Evolutionary conservation across 2,113 vertebrate species (phyloP).

Genomic region (Rhinichthys klamathensis): DNA sequence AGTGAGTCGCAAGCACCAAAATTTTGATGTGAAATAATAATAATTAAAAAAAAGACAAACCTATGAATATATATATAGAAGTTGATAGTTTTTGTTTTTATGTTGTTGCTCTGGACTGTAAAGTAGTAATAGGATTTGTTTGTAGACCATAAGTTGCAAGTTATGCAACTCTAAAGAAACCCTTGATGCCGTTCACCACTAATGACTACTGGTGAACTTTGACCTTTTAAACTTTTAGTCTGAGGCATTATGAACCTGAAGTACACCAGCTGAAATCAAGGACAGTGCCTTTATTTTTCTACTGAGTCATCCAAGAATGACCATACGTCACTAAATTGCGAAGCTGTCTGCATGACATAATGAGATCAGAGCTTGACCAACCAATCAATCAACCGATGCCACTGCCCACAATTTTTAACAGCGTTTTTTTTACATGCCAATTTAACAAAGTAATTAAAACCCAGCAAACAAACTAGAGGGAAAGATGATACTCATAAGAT

Average conservation of each 20-base stretch:
- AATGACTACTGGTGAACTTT: constrained; percentile 50
- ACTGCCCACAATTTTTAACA: background rate
- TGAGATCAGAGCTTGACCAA: constrained; percentile 32
- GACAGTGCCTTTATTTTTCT: constrained; percentile 83
- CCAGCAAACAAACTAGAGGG: background rate
- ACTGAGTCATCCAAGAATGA: constrained; percentile 62
- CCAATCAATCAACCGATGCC: constrained; percentile 45
- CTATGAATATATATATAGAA: constrained; percentile 66
- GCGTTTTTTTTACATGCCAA: background rate
- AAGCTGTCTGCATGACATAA: constrained; percentile 28
- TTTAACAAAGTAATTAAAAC: background rate
- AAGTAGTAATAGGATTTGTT: constrained; percentile 66
- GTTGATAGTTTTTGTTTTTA: constrained; percentile 68
- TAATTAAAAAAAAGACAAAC: constrained; percentile 59
- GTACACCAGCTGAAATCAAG: constrained; percentile 82
- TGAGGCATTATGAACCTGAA: constrained; percentile 85
- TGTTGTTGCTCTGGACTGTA: constrained; percentile 65
- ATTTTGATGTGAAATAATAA: constrained; percentile 64
- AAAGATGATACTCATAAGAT: background rate
- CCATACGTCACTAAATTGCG: constrained; percentile 65
- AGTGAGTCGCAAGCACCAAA: constrained; percentile 67
- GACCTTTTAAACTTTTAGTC: constrained; percentile 61
- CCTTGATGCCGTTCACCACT: constrained; percentile 63
- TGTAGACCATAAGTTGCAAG: constrained; percentile 74
- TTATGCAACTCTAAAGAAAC: constrained; percentile 76